These are phyloP conservation scores for Panzeria rudis DNA, from an alignment of 2,888 invertebrate genomes.

Conservation along the genomic window DNA sequence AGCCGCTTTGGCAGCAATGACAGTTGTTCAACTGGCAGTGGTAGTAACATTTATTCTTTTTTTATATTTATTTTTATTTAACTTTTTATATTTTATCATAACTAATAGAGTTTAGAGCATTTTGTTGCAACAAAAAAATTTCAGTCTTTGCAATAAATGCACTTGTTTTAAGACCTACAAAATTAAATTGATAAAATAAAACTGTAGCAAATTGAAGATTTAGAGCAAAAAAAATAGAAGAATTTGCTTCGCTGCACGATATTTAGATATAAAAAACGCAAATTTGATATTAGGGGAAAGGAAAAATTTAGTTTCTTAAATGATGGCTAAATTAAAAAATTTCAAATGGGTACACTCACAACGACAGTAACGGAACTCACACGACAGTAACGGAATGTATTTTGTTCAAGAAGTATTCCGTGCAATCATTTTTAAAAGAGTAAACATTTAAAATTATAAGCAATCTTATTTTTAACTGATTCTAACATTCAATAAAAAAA, in stretches of 20 bases:
- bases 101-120: constrained; percentile 35
- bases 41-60: constrained; percentile 32
- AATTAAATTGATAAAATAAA: constrained; percentile 64
- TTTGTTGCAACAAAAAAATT: neutral
- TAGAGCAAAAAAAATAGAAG: neutral
- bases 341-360: no score
- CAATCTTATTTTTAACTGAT: no score
- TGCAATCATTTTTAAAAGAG: no score
- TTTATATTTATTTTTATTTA: constrained; percentile 10
- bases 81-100: constrained; percentile 28
- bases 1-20: constrained; percentile 23
- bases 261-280: constrained; percentile 30
- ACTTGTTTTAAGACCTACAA: constrained; percentile 65
- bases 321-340: neutral
- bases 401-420: no score
- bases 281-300: constrained; percentile 1
- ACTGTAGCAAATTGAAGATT: constrained; percentile 11
- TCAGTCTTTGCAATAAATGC: constrained; percentile 28
- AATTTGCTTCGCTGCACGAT: constrained; percentile 44
- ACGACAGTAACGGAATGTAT: no score
- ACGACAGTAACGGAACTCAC: no score
- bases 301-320: neutral
- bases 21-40: constrained; percentile 29
- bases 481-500: no score
- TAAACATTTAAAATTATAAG: no score